A percentile compares a stretch with the other conserved stretches of the same genome.
Conservation (phyloP, 2,797 vertebrate genomes). For the Sylvilagus floridanus region DNA sequence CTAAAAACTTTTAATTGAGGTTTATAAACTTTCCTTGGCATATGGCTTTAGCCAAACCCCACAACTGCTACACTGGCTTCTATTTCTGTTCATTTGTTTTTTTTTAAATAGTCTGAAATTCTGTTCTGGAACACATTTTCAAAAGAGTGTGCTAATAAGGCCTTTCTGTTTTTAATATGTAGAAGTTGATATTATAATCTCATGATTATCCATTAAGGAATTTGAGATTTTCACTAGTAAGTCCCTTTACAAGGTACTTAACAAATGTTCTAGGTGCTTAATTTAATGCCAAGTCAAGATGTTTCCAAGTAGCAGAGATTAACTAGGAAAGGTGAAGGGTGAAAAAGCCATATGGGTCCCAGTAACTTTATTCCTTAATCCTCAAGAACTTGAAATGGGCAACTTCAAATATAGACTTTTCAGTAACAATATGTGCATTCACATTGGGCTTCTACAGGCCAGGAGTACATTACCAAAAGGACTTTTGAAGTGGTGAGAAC, state of each 20-base stretch:
- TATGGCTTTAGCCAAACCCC: not conserved
- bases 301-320: not conserved
- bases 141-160: not conserved
- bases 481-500: not conserved
- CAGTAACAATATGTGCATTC: not conserved
- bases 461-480: not conserved
- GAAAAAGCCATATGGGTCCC: not conserved
- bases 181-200: not conserved
- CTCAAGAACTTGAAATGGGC: not conserved
- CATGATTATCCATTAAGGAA: not conserved
- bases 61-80: not conserved
- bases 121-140: slow-evolving; percentile 42
- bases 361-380: slow-evolving; percentile 17
- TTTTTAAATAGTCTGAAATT: slow-evolving; percentile 44
- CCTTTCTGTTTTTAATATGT: not conserved
- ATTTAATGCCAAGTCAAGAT: not conserved
- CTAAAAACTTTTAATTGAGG: not conserved
- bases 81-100: slow-evolving; percentile 1
- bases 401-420: slow-evolving; percentile 14
- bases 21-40: slow-evolving; percentile 20
- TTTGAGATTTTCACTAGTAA: slow-evolving; percentile 39
- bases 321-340: not conserved
- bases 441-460: not conserved
- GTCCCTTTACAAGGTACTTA: not conserved
- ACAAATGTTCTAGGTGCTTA: not conserved